Conservation (phyloP, 2,113 vertebrate species). For the Formicarius rufipectus region DNA sequence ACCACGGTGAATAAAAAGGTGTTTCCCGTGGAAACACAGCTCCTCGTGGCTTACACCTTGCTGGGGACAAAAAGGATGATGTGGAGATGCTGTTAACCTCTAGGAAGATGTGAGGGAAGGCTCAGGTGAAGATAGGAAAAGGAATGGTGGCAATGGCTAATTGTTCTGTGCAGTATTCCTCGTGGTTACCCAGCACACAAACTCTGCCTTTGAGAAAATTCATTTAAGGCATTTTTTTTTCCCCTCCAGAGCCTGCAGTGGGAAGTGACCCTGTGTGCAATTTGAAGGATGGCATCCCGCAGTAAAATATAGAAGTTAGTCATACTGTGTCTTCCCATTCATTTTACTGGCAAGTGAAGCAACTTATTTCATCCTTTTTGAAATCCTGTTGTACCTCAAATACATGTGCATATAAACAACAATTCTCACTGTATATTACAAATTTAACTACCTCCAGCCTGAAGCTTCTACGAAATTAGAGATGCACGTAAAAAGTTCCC, state of each 20-base stretch:
- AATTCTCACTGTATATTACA: neutral
- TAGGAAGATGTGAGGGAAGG: neutral
- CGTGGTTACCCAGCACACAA: neutral
- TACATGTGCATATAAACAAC: neutral
- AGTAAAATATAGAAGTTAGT: neutral
- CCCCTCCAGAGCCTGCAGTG: neutral
- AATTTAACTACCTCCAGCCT: neutral
- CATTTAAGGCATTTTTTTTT: neutral
- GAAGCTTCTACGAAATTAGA: neutral
- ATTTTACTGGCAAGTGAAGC: neutral
- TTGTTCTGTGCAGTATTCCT: neutral
- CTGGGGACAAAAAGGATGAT: conserved; percentile 20
- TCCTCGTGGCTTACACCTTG: neutral
- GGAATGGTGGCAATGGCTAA: neutral
- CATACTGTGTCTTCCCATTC: neutral
- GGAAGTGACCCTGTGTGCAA: neutral
- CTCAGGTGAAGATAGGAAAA: neutral
- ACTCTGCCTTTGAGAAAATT: neutral
- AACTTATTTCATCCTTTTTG: neutral
- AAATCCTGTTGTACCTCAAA: neutral
- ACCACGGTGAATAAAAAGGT: neutral
- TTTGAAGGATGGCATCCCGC: neutral
- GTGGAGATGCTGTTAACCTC: conserved; percentile 6
- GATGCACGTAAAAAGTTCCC: neutral
- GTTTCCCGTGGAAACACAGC: neutral